These are phyloP conservation scores for Pantala flavescens DNA, from an alignment of 1,140 invertebrate genomes.

Conservation along the genomic window DNA sequence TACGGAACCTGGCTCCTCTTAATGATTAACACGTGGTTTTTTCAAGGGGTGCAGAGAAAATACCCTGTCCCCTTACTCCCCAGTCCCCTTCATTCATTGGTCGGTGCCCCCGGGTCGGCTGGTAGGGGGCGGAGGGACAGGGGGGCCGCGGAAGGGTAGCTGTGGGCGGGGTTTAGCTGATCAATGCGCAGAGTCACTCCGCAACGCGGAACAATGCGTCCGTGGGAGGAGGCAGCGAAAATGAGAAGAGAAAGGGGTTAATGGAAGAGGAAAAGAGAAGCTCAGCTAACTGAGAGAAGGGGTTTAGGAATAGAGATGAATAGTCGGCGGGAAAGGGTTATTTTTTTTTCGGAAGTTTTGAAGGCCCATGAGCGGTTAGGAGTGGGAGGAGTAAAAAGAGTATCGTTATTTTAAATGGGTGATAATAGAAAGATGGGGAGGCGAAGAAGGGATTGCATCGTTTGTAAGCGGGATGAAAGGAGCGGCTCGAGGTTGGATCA, in stretches of 20 bases:
- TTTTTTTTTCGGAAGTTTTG: too few relatives aligned
- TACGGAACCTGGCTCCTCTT: neutral
- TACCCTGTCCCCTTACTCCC: neutral
- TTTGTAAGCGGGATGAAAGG: too few relatives aligned
- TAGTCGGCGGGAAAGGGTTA: too few relatives aligned
- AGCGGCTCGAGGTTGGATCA: too few relatives aligned
- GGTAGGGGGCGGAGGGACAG: neutral
- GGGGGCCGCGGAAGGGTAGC: neutral
- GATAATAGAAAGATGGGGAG: too few relatives aligned
- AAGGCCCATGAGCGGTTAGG: too few relatives aligned
- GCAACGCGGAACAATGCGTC: neutral
- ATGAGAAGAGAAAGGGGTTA: neutral
- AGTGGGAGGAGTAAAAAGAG: too few relatives aligned
- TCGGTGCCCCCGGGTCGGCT: neutral
- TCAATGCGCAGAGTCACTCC: neutral
- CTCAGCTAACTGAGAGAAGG: too few relatives aligned
- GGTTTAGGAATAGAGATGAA: too few relatives aligned
- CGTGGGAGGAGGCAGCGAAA: neutral
- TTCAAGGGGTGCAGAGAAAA: neutral
- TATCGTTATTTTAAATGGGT: too few relatives aligned
- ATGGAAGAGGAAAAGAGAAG: too few relatives aligned
- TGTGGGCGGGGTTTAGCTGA: neutral
- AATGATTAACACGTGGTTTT: neutral
- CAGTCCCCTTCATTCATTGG: conserved; percentile 1
- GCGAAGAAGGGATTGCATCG: too few relatives aligned